Conservation (phyloP, 2,113 vertebrate species). For the Mustela nigripes region DNA sequence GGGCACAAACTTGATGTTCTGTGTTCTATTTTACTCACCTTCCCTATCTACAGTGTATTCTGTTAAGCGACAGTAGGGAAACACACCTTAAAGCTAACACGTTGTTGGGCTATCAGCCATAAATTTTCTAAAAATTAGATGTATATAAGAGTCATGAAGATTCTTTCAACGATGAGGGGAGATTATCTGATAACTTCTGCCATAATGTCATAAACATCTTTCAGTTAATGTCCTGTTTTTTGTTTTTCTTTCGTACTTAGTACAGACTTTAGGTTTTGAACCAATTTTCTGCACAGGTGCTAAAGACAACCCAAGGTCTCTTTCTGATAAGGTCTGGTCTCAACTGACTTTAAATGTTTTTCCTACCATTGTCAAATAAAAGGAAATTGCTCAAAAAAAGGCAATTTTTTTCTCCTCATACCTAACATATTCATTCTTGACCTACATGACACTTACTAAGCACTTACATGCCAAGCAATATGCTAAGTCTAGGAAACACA, state of each 20-base stretch:
- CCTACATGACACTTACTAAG: constrained; percentile 26
- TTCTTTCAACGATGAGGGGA: neutral
- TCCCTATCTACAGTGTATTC: neutral
- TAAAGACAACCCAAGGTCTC: constrained; percentile 15
- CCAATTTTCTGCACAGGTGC: neutral
- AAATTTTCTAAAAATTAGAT: constrained; percentile 10
- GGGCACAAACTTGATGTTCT: neutral
- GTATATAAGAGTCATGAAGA: neutral
- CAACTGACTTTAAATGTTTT: neutral
- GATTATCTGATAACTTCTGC: neutral
- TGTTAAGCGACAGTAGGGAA: neutral
- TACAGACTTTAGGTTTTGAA: neutral
- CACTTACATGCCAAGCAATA: neutral
- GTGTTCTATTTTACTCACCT: neutral
- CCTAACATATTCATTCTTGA: neutral
- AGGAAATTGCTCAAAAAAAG: constrained; percentile 44
- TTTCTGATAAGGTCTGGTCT: constrained; percentile 9
- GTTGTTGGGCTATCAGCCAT: neutral
- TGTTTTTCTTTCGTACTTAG: constrained; percentile 30
- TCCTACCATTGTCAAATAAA: neutral
- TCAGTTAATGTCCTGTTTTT: neutral
- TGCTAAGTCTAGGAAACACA: neutral
- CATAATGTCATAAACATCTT: constrained; percentile 19
- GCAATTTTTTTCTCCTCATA: neutral
- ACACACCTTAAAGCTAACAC: neutral